These are phyloP conservation scores for Myoxocephalus aenaeus DNA, from an alignment of 2,797 vertebrate genomes.

Conservation along the genomic window DNA sequence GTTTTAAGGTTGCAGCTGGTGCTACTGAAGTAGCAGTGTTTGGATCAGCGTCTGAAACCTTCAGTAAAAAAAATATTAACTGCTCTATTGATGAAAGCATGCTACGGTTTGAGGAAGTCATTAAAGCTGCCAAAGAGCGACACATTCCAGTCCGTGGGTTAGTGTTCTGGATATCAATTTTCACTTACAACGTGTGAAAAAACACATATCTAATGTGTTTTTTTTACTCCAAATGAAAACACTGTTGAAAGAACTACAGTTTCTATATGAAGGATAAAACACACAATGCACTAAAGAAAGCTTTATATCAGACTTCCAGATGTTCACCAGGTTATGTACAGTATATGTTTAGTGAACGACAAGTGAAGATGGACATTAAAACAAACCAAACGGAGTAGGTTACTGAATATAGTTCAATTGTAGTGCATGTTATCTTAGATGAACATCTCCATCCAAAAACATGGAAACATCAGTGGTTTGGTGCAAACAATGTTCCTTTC, in stretches of 20 bases:
- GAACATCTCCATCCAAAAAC: not conserved
- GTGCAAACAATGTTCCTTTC: slow-evolving; percentile 1
- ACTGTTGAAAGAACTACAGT: slow-evolving; percentile 20
- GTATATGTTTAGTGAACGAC: slow-evolving; percentile 63
- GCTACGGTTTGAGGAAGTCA: slow-evolving; percentile 90
- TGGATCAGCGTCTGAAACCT: slow-evolving; percentile 94
- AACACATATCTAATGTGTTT: slow-evolving; percentile 19
- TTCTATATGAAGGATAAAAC: slow-evolving; percentile 46
- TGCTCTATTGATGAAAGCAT: slow-evolving; percentile 96
- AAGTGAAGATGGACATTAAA: slow-evolving; percentile 65
- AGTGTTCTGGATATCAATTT: slow-evolving; percentile 59
- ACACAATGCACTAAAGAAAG: slow-evolving; percentile 67
- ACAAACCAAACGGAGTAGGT: slow-evolving; percentile 41
- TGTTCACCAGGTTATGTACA: slow-evolving; percentile 64
- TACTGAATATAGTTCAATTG: slow-evolving; percentile 36
- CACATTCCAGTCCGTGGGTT: slow-evolving; percentile 93
- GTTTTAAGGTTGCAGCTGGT: slow-evolving; percentile 90
- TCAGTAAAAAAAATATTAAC: slow-evolving; percentile 95
- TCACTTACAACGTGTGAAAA: slow-evolving; percentile 46
- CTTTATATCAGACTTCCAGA: slow-evolving; percentile 74
- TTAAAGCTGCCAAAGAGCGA: slow-evolving; percentile 86
- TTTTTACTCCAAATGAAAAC: slow-evolving; percentile 14
- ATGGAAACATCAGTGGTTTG: not conserved
- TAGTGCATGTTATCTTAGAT: slow-evolving; percentile 31
- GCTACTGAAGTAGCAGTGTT: slow-evolving; percentile 95